These are phyloP conservation scores for Actias luna DNA, from an alignment of 2,888 invertebrate genomes.

Conservation along the genomic window DNA sequence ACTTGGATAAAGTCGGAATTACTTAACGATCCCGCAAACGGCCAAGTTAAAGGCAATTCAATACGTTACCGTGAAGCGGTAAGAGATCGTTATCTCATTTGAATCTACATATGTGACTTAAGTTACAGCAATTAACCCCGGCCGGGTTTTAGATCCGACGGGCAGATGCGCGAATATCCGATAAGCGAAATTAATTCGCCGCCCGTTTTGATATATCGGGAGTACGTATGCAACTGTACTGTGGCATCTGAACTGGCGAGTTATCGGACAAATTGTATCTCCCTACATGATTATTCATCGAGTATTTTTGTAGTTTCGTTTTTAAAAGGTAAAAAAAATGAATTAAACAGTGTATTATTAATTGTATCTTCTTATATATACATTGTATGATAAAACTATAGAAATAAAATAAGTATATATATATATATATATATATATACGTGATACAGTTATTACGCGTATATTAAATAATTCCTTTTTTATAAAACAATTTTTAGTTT, in stretches of 20 bases:
- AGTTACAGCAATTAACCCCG: conserved; percentile 8
- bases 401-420: too few species aligned
- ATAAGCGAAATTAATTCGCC: conserved; percentile 31
- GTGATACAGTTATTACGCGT: too few species aligned
- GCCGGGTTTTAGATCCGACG: neutral
- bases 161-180: conserved; percentile 29
- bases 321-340: too few species aligned
- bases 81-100: neutral
- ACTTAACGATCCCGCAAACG: neutral
- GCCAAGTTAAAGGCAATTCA: neutral
- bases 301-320: neutral
- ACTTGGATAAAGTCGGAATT: neutral
- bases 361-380: too few species aligned
- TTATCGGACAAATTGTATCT: neutral
- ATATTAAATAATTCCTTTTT: too few species aligned
- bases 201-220: conserved; percentile 20
- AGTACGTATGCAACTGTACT: neutral
- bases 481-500: too few species aligned
- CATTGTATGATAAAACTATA: too few species aligned
- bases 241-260: neutral
- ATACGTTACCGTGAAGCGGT: neutral
- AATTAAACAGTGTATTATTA: too few species aligned
- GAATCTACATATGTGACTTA: conserved; percentile 6
- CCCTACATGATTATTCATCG: neutral
- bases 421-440: too few species aligned